Conservation (phyloP, 2,888 invertebrate species). For the Euplagia quadripunctaria region DNA sequence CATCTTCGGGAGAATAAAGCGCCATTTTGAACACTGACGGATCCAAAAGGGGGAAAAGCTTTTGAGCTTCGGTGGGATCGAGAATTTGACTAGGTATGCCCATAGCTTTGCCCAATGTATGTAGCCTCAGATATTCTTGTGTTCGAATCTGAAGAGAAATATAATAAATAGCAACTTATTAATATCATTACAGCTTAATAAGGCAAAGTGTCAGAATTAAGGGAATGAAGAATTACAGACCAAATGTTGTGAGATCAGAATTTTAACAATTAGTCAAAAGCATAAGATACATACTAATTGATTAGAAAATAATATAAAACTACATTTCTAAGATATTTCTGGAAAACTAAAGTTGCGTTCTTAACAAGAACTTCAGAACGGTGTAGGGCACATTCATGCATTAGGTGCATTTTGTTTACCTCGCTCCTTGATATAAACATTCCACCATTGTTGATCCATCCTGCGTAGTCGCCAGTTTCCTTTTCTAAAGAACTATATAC, state of each 20-base stretch:
- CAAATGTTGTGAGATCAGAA: neutral
- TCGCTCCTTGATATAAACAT: slow-evolving; percentile 92
- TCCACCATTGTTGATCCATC: slow-evolving; percentile 96
- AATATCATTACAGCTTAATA: neutral
- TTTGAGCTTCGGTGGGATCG: slow-evolving; percentile 91
- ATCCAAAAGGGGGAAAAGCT: slow-evolving; percentile 92
- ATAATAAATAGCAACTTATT: neutral
- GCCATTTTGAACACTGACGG: slow-evolving; percentile 92
- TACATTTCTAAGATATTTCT: neutral
- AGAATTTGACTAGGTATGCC: slow-evolving; percentile 92
- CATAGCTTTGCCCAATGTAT: slow-evolving; percentile 93
- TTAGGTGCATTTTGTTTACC: slow-evolving; percentile 53
- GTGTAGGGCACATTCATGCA: neutral
- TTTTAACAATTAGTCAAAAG: neutral
- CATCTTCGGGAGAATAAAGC: slow-evolving; percentile 93
- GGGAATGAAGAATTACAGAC: neutral
- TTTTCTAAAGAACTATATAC: slow-evolving; percentile 91
- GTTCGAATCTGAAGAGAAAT: slow-evolving; percentile 88
- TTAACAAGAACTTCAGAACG: neutral
- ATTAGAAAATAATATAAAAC: neutral
- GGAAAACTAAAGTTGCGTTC: neutral
- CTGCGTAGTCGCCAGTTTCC: slow-evolving; percentile 94
- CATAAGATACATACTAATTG: neutral
- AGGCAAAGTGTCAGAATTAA: neutral
- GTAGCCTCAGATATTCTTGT: slow-evolving; percentile 93